A percentile compares a stretch with the other conserved stretches of the same genome.
phyloP scores from a whole-genome alignment of 1,140 invertebrate genomes.

The Nilaparvata lugens region DNA sequence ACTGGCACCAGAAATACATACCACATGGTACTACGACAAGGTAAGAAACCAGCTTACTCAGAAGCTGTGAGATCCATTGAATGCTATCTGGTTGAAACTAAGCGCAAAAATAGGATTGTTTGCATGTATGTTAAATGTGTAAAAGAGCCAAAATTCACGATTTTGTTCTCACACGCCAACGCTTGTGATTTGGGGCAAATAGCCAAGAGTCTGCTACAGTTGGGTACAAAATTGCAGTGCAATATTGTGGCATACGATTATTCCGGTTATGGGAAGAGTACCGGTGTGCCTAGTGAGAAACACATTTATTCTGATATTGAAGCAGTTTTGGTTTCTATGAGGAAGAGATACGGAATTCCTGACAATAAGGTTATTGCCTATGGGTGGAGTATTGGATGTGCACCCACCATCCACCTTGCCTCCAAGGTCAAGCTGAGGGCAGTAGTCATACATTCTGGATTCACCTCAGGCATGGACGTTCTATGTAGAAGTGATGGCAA shows the following conservation, averaged over 20 bases:
- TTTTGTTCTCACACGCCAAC: conserved; percentile 66
- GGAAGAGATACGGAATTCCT: conserved; percentile 48
- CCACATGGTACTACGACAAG: conserved; percentile 30
- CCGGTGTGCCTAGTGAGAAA: conserved; percentile 62
- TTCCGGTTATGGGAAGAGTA: conserved; percentile 50
- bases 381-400: conserved; percentile 59
- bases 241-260: conserved; percentile 73
- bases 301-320: conserved; percentile 69
- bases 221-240: conserved; percentile 56
- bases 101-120: conserved; percentile 50
- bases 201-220: conserved; percentile 56
- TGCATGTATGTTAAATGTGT: conserved; percentile 55
- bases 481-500: background rate
- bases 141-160: conserved; percentile 49
- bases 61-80: conserved; percentile 45
- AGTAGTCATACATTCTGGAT: conserved; percentile 44
- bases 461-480: conserved; percentile 13
- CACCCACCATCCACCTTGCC: conserved; percentile 59
- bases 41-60: conserved; percentile 40
- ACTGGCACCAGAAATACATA: background rate
- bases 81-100: conserved; percentile 43
- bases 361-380: conserved; percentile 63
- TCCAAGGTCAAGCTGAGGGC: conserved; percentile 55
- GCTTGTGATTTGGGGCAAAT: conserved; percentile 59
- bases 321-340: conserved; percentile 51